Percentiles rank a stretch among this genome's conserved stretches.
Evolutionary conservation across 2,888 invertebrate species (phyloP).

Genomic region (Crossocerus cetratus): DNA sequence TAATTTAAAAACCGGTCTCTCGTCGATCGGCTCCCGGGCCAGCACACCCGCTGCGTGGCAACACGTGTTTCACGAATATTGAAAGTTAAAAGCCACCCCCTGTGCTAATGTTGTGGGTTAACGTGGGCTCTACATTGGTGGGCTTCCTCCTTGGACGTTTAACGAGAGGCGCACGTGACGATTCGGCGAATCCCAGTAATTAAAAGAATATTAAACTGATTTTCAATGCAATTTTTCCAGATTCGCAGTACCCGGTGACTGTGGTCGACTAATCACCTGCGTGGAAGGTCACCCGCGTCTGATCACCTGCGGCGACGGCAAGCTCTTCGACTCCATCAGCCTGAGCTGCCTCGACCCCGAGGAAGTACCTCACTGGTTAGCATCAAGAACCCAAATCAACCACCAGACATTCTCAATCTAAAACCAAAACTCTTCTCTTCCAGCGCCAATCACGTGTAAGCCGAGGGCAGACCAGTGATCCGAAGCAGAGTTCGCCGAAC

Average conservation of each 20-base stretch:
- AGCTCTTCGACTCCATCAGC: constrained; percentile 90
- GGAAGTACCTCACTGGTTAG: constrained; percentile 75
- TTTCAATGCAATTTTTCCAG: too few relatives aligned
- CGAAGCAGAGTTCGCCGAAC: background rate
- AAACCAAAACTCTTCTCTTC: constrained; percentile 26
- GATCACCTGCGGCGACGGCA: constrained; percentile 91
- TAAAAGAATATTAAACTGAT: background rate
- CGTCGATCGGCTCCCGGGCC: constrained; percentile 4
- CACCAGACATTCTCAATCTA: background rate
- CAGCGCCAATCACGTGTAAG: constrained; percentile 65
- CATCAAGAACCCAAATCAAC: constrained; percentile 2
- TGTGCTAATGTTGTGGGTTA: constrained; percentile 2
- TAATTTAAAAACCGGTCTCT: constrained; percentile 52
- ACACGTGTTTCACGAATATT: constrained; percentile 33
- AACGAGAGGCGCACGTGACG: too few relatives aligned
- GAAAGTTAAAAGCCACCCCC: constrained; percentile 7
- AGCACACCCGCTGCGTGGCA: constrained; percentile 20
- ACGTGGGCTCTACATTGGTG: background rate
- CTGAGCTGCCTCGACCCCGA: constrained; percentile 91
- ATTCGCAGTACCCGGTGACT: constrained; percentile 92
- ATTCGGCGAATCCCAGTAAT: too few relatives aligned
- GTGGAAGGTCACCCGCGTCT: constrained; percentile 93
- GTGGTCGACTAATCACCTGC: constrained; percentile 92
- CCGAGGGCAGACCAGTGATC: background rate
- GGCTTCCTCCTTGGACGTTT: background rate